Evolutionary conservation across 2,797 vertebrate species (phyloP).

Genomic region (Chaunax sp.): DNA sequence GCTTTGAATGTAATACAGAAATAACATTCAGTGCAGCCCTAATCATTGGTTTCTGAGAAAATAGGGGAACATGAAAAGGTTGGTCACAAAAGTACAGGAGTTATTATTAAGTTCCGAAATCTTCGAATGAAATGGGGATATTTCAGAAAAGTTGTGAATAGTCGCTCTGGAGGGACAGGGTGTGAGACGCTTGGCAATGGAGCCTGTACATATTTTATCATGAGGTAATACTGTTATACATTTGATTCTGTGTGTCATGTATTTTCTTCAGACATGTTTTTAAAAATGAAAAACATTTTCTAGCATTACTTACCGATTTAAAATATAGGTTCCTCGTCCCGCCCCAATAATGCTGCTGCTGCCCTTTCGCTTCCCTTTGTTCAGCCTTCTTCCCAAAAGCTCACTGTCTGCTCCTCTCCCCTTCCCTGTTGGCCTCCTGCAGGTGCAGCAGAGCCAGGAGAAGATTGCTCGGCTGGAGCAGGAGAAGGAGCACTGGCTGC

Average conservation of each 20-base stretch:
- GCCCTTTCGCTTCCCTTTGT: conserved; percentile 23
- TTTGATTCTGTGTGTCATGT: no score
- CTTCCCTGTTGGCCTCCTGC: conserved; percentile 12
- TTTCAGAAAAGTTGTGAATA: conserved; percentile 10
- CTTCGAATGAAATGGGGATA: neutral
- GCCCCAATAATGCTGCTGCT: neutral
- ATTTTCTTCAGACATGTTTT: neutral
- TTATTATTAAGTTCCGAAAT: neutral
- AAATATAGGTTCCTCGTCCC: no score
- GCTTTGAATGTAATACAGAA: no score
- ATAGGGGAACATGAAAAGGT: neutral
- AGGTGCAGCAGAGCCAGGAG: conserved; percentile 98
- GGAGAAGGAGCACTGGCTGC: conserved; percentile 99
- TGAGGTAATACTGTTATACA: neutral
- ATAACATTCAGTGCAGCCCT: no score
- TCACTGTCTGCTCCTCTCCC: conserved; percentile 44
- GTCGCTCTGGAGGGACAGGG: conserved; percentile 29
- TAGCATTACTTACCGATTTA: no score
- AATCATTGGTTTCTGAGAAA: neutral
- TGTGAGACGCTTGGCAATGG: conserved; percentile 18
- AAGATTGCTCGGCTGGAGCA: conserved; percentile 97
- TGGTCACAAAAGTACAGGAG: conserved; percentile 6
- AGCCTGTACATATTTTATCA: neutral
- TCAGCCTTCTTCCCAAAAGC: conserved; percentile 25
- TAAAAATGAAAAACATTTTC: no score